These are phyloP conservation scores for Piscicola geometra DNA, from an alignment of 2,888 invertebrate species.

Conservation along the genomic window DNA sequence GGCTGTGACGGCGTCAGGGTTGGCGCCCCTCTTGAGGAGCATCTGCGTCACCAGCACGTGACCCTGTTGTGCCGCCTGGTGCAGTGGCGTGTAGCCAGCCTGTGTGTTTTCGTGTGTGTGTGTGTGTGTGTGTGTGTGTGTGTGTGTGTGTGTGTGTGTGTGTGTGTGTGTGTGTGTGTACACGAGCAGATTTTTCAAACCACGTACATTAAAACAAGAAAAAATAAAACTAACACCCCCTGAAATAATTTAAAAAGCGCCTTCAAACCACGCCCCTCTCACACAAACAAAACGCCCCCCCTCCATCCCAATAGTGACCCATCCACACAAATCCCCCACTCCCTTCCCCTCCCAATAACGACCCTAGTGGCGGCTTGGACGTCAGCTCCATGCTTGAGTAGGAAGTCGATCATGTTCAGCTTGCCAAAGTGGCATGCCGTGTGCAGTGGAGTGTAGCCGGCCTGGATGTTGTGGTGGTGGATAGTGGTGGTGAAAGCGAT, in stretches of 20 bases:
- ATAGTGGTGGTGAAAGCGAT: background rate
- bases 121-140: background rate
- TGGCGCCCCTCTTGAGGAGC: conserved; percentile 61
- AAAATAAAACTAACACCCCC: conserved; percentile 3
- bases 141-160: background rate
- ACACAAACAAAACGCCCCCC: background rate
- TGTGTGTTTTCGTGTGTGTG: background rate
- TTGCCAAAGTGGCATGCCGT: conserved; percentile 96
- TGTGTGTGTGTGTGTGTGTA: background rate
- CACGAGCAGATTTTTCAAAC: too few species aligned
- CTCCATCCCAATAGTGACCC: background rate
- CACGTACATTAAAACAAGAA: background rate
- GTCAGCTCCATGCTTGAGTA: conserved; percentile 81
- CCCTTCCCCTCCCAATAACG: background rate
- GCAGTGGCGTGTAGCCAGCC: conserved; percentile 64
- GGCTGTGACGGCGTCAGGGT: conserved; percentile 84
- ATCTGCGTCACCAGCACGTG: conserved; percentile 89
- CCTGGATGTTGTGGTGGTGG: conserved; percentile 58
- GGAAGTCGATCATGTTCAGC: conserved; percentile 67
- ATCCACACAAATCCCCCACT: background rate
- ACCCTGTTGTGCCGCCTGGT: conserved; percentile 98
- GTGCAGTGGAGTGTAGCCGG: conserved; percentile 95
- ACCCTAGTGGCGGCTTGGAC: conserved; percentile 68
- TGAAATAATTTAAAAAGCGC: background rate
- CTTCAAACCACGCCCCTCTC: background rate